These are phyloP conservation scores for Lates calcarifer DNA, from an alignment of 2,113 vertebrate species.

Conservation along the genomic window DNA sequence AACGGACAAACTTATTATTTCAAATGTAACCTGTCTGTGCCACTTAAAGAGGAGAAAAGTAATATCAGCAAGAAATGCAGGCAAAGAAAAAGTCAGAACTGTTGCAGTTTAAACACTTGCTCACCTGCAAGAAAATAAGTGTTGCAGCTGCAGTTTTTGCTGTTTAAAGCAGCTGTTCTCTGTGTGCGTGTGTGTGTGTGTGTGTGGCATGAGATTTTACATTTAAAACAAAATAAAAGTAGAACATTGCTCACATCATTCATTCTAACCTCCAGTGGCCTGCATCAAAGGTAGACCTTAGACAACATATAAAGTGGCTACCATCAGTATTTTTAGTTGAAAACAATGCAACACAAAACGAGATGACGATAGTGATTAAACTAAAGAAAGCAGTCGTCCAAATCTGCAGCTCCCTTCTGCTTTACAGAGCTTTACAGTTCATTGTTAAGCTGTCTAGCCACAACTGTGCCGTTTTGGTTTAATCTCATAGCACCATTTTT, in stretches of 20 bases:
- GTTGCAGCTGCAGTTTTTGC: background rate
- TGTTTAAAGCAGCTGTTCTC: conserved; percentile 17
- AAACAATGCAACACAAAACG: background rate
- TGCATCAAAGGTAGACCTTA: background rate
- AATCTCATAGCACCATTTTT: background rate
- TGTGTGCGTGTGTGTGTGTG: background rate
- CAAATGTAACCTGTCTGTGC: background rate
- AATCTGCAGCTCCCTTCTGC: background rate
- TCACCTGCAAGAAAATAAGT: background rate
- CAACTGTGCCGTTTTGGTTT: conserved; percentile 12
- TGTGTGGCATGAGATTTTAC: conserved; percentile 14
- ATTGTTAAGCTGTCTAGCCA: background rate
- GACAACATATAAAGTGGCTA: background rate
- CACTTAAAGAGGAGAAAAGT: background rate
- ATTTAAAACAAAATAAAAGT: conserved; percentile 20
- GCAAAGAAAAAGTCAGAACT: conserved; percentile 3
- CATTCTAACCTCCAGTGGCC: background rate
- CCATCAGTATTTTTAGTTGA: background rate
- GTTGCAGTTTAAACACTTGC: background rate
- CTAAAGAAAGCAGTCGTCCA: background rate
- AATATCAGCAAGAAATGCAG: background rate
- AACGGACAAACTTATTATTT: background rate
- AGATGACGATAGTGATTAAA: background rate
- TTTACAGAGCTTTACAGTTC: background rate
- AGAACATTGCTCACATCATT: background rate